Evolutionary conservation across 1,140 invertebrate species (phyloP).

Genomic region (Probaryconus sp.): DNA sequence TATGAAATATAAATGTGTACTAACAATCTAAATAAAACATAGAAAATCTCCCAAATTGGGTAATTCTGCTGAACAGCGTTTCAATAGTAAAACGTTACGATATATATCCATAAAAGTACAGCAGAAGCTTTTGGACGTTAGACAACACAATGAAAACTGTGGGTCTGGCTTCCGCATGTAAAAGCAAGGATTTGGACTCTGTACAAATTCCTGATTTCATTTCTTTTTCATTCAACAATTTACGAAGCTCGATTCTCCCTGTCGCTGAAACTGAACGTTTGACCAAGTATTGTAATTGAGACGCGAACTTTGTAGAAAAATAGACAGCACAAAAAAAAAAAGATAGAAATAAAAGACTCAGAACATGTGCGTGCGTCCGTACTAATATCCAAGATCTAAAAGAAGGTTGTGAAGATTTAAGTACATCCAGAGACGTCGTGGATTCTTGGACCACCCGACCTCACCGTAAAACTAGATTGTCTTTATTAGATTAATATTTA

Average conservation of each 20-base stretch:
- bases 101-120: no score
- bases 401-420: conserved; percentile 31
- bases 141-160: conserved; percentile 4
- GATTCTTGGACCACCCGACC: conserved; percentile 52
- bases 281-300: no score
- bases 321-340: conserved; percentile 1
- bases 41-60: no score
- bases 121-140: conserved; percentile 3
- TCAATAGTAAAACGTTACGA: neutral
- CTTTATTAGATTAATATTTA: conserved; percentile 55
- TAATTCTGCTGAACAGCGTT: no score
- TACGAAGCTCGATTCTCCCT: neutral
- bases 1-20: no score
- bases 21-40: no score
- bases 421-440: no score
- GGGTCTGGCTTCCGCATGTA: neutral
- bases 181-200: conserved; percentile 7
- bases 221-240: neutral
- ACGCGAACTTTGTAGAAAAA: no score
- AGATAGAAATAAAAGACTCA: neutral
- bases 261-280: neutral
- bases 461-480: conserved; percentile 51
- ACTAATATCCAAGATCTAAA: no score
- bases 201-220: neutral
- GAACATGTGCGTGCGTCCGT: conserved; percentile 19